Evolutionary conservation across 2,113 vertebrate species (phyloP).

Genomic region (Semnornis frantzii): DNA sequence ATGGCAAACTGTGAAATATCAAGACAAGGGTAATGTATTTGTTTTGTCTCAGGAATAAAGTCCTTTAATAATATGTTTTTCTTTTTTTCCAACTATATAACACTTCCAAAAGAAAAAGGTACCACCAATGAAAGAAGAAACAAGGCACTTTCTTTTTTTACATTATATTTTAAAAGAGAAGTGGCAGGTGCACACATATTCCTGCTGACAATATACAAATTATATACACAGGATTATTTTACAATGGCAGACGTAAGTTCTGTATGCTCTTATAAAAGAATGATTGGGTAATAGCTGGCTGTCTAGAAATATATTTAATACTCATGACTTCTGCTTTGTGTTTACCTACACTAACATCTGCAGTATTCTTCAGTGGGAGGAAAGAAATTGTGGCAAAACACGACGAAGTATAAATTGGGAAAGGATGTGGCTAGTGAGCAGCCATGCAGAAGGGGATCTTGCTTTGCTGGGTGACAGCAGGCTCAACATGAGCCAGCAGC

Average conservation of each 20-base stretch:
- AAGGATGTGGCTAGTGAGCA: neutral
- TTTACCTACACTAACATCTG: neutral
- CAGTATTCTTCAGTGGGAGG: neutral
- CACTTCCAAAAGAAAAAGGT: neutral
- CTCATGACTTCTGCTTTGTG: neutral
- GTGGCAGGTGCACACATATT: neutral
- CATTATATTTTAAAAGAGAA: neutral
- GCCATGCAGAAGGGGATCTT: neutral
- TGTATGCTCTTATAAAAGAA: neutral
- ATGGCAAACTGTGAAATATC: neutral
- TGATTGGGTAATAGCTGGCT: neutral
- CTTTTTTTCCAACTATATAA: neutral
- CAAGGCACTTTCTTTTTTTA: neutral
- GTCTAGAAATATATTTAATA: neutral
- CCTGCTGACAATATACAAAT: neutral
- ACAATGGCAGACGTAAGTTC: neutral
- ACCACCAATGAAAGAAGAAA: neutral
- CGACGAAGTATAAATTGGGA: accelerated
- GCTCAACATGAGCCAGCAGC: too few relatives aligned
- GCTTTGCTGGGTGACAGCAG: neutral
- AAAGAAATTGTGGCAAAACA: neutral
- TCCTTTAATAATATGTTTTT: neutral
- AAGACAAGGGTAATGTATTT: neutral
- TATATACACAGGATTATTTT: neutral
- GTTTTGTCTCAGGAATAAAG: neutral